Evolutionary conservation across 2,797 vertebrate species (phyloP).

Genomic region (Ctenochaetus hawaiiensis): DNA sequence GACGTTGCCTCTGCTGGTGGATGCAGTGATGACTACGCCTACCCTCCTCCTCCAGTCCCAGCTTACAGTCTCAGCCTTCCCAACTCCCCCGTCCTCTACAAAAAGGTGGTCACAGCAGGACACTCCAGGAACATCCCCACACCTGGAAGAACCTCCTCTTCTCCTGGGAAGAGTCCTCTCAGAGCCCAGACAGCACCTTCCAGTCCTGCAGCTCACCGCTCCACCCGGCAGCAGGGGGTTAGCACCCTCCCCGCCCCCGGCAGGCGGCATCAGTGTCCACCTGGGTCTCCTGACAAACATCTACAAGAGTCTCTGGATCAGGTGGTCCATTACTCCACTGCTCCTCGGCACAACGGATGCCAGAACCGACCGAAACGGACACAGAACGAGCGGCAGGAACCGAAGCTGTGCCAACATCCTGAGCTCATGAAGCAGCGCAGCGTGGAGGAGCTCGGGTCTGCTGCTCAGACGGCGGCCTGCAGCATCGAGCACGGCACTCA

Average conservation of each 20-base stretch:
- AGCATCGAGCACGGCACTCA: conserved; percentile 53
- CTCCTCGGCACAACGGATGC: not conserved
- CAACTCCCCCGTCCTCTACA: conserved; percentile 57
- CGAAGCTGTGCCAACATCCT: not conserved
- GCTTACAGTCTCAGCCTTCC: conserved; percentile 62
- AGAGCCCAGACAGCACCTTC: conserved; percentile 46
- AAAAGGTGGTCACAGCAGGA: conserved; percentile 8
- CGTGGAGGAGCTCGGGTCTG: conserved; percentile 69
- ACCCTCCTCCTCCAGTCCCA: conserved; percentile 67
- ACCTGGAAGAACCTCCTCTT: conserved; percentile 24
- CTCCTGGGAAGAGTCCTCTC: not conserved
- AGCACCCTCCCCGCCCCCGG: conserved; percentile 12
- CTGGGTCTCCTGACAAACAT: not conserved
- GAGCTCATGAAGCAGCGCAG: conserved; percentile 59
- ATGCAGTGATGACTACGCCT: conserved; percentile 68
- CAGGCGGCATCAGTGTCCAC: conserved; percentile 7
- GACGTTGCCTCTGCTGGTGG: conserved; percentile 3
- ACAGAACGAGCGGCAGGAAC: conserved; percentile 24
- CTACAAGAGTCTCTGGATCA: conserved; percentile 12
- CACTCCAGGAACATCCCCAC: conserved; percentile 45
- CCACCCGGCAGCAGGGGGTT: conserved; percentile 14
- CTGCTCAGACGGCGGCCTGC: conserved; percentile 58
- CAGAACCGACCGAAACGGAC: conserved; percentile 15
- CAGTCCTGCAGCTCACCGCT: conserved; percentile 27
- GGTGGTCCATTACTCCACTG: not conserved